Base-by-base conservation (phyloP, 2,797 vertebrate genomes). In the Hephaestus fuliginosus region DNA sequence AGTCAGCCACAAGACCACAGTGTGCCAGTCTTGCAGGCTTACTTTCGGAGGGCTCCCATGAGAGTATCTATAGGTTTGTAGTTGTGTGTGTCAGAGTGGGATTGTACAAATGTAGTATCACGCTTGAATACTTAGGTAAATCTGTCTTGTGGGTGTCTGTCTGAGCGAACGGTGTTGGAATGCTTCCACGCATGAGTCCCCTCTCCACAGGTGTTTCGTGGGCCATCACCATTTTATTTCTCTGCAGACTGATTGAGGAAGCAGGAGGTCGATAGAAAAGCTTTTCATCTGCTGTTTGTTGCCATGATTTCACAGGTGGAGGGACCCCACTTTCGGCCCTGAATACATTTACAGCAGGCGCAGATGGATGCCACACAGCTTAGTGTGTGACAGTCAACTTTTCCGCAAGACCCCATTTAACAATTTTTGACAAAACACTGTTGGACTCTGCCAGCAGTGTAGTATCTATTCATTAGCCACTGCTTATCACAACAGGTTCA, bases 301-400 rank as follows among this genome's bases (percentile, higher is more conserved):
- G 81, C 62, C 18, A 39, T 56, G 62, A 84, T 85, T 86, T 87
- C 84, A 80, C 85, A 84, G 88, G 82, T 86, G 88, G 72, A 83
- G 56, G 65, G 22, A 66, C 68, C 30, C 30, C 20, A 39, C 74
- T 64, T 85, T 81, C 61, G 70, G 60, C 69, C 58, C 57, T 70
- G 69, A 79, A 80, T 77, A 49, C 73, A 80, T 83, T 69, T 76
- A 69, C 72, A 76, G 71, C 70, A 76, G 72, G 63, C 58, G 81
- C 68, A 83, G 80, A 90, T 86, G 85, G 82, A 81, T 1, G 13
- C 65, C 70, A 52, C 11, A 4, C 74, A 48, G 78, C 68, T 72
- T 20, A 72, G 68, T 43, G 71, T 78, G 70, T 82, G 79, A 72
- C 56, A 64, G 77, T 70, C 82, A 69, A 60, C 72, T 66, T 53